Evolutionary conservation across 2,113 vertebrate species (phyloP).

Genomic region (Narcine bancroftii): DNA sequence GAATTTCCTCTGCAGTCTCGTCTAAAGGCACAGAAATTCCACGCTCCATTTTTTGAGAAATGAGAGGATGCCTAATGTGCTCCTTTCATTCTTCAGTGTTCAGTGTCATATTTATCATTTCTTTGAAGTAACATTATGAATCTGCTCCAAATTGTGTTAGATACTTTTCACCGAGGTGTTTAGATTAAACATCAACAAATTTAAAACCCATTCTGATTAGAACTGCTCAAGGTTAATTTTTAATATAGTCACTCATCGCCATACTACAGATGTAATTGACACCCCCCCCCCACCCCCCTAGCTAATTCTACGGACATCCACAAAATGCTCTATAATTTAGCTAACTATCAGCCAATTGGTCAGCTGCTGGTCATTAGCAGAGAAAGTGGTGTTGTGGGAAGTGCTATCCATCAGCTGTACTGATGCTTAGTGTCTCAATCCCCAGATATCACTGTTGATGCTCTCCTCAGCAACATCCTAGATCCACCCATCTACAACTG

Average conservation of each 20-base stretch:
- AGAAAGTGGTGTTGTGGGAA: no score
- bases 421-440: no score
- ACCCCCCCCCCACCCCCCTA: no score
- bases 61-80: slow-evolving; percentile 13
- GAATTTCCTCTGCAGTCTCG: slow-evolving; percentile 34
- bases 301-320: no score
- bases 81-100: slow-evolving; percentile 7
- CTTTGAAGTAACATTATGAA: background rate
- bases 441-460: no score
- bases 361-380: no score
- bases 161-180: background rate
- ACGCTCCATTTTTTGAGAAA: slow-evolving; percentile 3
- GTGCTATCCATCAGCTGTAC: no score
- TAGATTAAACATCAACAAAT: background rate
- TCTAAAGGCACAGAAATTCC: slow-evolving; percentile 22
- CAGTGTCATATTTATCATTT: slow-evolving; percentile 17
- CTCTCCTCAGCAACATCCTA: no score
- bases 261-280: background rate
- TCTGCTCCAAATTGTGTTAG: background rate
- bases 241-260: no score
- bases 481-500: no score
- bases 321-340: no score
- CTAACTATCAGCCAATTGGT: no score
- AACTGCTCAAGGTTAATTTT: background rate
- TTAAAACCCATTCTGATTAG: background rate